Conservation (phyloP, 2,797 vertebrate species). For the Onychomys torridus region DNA sequence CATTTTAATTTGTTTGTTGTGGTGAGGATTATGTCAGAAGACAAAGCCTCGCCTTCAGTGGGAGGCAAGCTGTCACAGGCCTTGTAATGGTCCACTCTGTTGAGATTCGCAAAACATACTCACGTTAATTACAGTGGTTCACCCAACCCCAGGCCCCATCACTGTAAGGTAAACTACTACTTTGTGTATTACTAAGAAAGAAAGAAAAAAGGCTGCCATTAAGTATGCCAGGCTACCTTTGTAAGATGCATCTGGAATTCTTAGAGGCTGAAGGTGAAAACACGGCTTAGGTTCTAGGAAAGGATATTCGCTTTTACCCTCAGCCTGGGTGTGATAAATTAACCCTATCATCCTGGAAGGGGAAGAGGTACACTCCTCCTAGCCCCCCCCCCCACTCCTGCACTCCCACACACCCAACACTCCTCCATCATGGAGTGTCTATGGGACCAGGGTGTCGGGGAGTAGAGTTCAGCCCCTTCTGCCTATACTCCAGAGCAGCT, state of each 20-base stretch:
- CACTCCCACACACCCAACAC: neutral
- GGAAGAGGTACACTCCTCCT: neutral
- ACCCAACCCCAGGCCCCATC: constrained; percentile 1
- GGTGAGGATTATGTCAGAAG: constrained; percentile 58
- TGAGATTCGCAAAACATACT: constrained; percentile 44
- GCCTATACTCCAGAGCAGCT: neutral
- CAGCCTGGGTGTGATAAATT: neutral
- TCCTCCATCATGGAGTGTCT: too few relatives aligned
- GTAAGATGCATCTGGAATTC: constrained; percentile 19
- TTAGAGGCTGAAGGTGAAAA: neutral
- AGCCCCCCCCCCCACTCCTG: neutral
- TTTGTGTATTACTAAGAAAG: constrained; percentile 17
- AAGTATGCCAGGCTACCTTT: neutral
- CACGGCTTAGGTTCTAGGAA: neutral
- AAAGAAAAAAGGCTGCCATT: neutral
- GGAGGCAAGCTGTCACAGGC: constrained; percentile 42
- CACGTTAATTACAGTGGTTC: constrained; percentile 16
- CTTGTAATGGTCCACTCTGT: neutral
- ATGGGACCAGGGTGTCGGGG: neutral
- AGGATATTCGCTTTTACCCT: neutral
- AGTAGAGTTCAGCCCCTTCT: neutral
- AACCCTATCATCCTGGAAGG: neutral
- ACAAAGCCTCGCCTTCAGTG: constrained; percentile 44
- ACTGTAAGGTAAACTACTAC: neutral
- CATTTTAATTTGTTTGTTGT: constrained; percentile 70